phyloP scores from a whole-genome alignment of 2,888 invertebrate species.

The Lasioglossum leucozonium region DNA sequence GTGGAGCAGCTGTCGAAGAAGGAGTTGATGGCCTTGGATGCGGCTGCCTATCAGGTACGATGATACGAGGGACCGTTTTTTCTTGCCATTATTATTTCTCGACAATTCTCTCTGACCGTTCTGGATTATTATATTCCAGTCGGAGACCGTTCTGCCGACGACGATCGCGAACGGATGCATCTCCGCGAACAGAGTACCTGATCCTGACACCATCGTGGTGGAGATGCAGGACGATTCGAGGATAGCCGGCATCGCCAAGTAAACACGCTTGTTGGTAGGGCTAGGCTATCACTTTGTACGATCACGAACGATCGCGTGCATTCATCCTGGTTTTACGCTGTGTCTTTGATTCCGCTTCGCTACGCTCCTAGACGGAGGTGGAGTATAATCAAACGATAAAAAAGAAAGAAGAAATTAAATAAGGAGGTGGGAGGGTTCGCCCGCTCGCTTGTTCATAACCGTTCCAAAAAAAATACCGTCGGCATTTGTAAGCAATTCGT shows the following conservation, averaged over 20 bases:
- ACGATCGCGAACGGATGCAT: slow-evolving; percentile 83
- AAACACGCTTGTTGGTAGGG: slow-evolving; percentile 84
- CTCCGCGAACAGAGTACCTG: slow-evolving; percentile 83
- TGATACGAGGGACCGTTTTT: not conserved
- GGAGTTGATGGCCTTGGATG: slow-evolving; percentile 91
- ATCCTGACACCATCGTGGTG: slow-evolving; percentile 83
- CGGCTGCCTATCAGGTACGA: slow-evolving; percentile 87
- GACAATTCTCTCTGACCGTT: not conserved
- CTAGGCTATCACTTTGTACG: slow-evolving; percentile 81
- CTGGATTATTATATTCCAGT: slow-evolving; percentile 68
- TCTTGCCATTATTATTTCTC: not conserved
- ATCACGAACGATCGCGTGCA: slow-evolving; percentile 67
- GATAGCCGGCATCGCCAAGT: slow-evolving; percentile 84
- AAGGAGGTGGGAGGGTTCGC: not conserved
- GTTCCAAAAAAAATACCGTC: not conserved
- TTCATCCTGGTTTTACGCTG: slow-evolving; percentile 46
- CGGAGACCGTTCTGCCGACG: slow-evolving; percentile 82
- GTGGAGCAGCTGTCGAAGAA: slow-evolving; percentile 93
- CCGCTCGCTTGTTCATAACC: not conserved
- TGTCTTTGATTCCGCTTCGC: slow-evolving; percentile 44
- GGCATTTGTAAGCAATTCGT: not conserved
- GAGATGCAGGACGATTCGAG: slow-evolving; percentile 83
- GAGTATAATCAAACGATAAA: not conserved
- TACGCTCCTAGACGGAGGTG: slow-evolving; percentile 8
- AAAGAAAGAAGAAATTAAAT: not conserved